phyloP scores from a whole-genome alignment of 2,113 vertebrate species.

The Bombycilla garrulus region DNA sequence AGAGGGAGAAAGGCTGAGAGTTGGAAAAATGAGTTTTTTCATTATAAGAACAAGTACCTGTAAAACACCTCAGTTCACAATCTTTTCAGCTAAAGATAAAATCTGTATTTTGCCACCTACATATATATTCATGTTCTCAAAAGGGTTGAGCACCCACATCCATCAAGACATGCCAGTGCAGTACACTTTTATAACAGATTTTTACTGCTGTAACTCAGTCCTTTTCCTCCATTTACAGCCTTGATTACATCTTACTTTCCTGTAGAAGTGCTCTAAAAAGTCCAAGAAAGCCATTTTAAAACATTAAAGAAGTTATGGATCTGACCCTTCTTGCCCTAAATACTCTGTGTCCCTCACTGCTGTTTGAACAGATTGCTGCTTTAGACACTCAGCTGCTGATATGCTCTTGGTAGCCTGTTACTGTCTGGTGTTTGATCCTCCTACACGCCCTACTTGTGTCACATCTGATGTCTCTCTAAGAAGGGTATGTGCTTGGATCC shows the following conservation, averaged over 20 bases:
- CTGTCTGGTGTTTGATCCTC: neutral
- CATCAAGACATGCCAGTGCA: neutral
- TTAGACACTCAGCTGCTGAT: slow-evolving; percentile 4
- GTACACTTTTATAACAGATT: neutral
- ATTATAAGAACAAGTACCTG: neutral
- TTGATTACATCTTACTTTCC: neutral
- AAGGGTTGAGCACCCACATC: neutral
- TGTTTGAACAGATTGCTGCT: slow-evolving; percentile 12
- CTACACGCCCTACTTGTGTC: neutral
- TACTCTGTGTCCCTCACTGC: neutral
- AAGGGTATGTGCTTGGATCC: neutral
- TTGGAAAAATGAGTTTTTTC: neutral
- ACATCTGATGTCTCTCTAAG: neutral
- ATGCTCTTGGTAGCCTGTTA: neutral
- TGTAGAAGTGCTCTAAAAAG: neutral
- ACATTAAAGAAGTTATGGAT: neutral
- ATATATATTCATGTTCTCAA: neutral
- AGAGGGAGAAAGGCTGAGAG: neutral
- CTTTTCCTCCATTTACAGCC: neutral
- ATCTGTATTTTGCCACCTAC: neutral
- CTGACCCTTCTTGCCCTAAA: neutral
- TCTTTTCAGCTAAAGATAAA: neutral
- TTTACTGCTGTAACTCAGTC: neutral
- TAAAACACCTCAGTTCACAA: neutral
- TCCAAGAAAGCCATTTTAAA: neutral